Base-by-base conservation (phyloP, 2,797 vertebrate species). In the Etheostoma perlongum region DNA sequence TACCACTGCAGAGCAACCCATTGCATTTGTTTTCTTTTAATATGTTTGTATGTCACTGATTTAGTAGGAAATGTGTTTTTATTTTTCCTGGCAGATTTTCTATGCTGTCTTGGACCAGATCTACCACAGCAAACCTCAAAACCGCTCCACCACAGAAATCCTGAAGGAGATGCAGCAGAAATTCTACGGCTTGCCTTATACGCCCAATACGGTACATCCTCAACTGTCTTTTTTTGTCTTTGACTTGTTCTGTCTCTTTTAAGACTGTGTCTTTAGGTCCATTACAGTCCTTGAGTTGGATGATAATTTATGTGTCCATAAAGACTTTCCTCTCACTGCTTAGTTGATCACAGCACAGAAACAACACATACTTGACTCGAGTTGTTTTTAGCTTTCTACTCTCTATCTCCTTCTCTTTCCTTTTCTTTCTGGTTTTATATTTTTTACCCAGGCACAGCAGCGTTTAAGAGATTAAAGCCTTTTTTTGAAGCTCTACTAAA, bases 51-150 rank as follows among this genome's bases (percentile, higher is more conserved):
- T 46, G 16, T 68, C 46, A 36, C 11, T 57, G 42, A 53, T 52
- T 76, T 33, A 60, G 14, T 18, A 36, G 23, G 9, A 49, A 21
- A 18, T 61, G 9, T 54, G 9, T 62, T 1, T 52, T 10, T 55
- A 33, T 1, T n/a, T 49, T 48, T 8, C 16, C 57, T 55, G 21
- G 11, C 85, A 99, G 98, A 95, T 99, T 70, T 99, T 99, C 89
- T 99, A 99, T 77, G 96, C 98, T 14, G 94, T 93, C 42, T 93
- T 99, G 95, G 98, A 99, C 91, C 98, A 99, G 89, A 94, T 98
- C 83, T 99, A 99, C 91, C 98, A 99, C 10, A 88, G 96, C 54
- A 91, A 95, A 83, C 96, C 98, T 53, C 97, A 97, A 59, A 93
- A 92, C 82, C 87, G 67, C 44, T 96, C 97, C 71, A 98, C 97